phyloP scores from a whole-genome alignment of 1,140 invertebrate genomes.

The Drosophila parvula region DNA sequence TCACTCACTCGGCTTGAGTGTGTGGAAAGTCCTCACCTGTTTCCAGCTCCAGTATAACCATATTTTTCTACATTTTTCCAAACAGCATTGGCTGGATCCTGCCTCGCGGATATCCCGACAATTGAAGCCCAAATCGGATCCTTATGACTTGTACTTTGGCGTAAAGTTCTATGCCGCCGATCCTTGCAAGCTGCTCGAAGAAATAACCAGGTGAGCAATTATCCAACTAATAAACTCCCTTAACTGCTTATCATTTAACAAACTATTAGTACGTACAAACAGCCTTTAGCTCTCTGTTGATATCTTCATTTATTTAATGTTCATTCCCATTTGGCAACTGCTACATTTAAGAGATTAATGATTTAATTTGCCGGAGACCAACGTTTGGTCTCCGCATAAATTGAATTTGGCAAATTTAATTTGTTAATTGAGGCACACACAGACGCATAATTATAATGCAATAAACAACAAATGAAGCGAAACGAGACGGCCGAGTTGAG shows the following conservation, averaged over 20 bases:
- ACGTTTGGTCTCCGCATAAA: conserved; percentile 41
- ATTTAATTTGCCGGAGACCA: conserved; percentile 36
- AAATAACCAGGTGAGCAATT: conserved; percentile 93
- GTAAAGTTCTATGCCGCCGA: conserved; percentile 99
- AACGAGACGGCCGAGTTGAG: conserved; percentile 24
- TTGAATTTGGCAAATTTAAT: conserved; percentile 73
- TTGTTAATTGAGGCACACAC: conserved; percentile 68
- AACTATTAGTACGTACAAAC: too few species aligned
- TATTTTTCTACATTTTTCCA: not conserved
- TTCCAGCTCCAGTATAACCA: conserved; percentile 64
- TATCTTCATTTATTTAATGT: not conserved
- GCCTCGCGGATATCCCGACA: conserved; percentile 93
- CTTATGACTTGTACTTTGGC: conserved; percentile 97
- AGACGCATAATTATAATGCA: conserved; percentile 55
- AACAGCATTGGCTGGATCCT: conserved; percentile 95
- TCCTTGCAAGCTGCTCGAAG: conserved; percentile 97
- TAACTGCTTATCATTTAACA: too few species aligned
- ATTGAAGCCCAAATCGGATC: conserved; percentile 90
- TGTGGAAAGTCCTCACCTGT: conserved; percentile 16
- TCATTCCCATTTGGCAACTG: not conserved
- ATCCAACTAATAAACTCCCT: too few species aligned
- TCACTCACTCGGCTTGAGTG: conserved; percentile 13
- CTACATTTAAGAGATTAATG: conserved; percentile 15
- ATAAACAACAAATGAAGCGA: conserved; percentile 69
- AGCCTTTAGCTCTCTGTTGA: too few species aligned